Conservation (phyloP, 2,797 vertebrate genomes). For the Aselliscus stoliczkanus region DNA sequence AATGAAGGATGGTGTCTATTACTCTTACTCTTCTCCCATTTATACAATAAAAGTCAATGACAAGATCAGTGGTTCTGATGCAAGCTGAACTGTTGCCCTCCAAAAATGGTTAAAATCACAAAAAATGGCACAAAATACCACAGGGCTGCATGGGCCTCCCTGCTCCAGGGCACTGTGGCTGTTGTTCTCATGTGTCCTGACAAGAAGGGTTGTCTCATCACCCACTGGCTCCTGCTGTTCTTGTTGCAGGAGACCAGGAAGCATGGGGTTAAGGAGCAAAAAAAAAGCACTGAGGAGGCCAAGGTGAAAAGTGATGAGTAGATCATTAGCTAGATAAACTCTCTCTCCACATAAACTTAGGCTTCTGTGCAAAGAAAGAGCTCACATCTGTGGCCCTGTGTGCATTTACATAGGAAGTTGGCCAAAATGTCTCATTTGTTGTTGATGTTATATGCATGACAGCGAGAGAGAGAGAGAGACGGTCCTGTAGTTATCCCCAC, state of each 20-base stretch:
- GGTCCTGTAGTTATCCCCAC: not conserved
- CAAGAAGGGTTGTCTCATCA: not conserved
- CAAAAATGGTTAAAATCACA: not conserved
- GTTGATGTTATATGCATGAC: not conserved
- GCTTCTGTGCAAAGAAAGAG: not conserved
- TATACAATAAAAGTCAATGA: not conserved
- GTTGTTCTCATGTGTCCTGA: not conserved
- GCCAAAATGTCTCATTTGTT: slow-evolving; percentile 9
- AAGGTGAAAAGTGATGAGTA: not conserved
- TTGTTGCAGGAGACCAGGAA: not conserved
- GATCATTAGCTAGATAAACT: not conserved
- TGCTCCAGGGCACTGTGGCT: not conserved
- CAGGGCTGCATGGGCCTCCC: not conserved
- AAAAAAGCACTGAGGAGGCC: not conserved
- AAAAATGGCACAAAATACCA: not conserved
- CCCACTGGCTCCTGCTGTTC: not conserved
- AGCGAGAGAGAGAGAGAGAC: not conserved
- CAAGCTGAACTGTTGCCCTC: not conserved
- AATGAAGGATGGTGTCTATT: too few relatives aligned
- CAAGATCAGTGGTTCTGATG: not conserved
- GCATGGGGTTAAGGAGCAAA: not conserved
- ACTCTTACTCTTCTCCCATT: too few relatives aligned
- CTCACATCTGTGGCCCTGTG: not conserved
- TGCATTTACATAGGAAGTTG: not conserved
- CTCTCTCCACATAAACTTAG: not conserved